phyloP scores from a whole-genome alignment of 2,113 vertebrate genomes.

The Pipa parva region DNA sequence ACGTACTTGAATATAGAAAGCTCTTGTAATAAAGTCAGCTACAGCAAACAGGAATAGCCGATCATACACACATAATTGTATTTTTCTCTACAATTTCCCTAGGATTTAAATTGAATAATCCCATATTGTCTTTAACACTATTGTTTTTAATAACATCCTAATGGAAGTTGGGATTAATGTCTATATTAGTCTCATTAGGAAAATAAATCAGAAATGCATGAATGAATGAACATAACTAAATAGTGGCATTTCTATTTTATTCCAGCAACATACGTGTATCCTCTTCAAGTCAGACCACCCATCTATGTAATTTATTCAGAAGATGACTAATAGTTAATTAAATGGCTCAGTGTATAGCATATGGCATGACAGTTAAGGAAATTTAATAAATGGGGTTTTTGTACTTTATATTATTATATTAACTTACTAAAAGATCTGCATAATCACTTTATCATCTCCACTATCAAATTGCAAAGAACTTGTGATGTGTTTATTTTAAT shows the following conservation, averaged over 20 bases:
- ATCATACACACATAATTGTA: neutral
- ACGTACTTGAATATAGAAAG: too few species aligned
- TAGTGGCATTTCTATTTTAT: constrained; percentile 15
- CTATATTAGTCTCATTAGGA: constrained; percentile 33
- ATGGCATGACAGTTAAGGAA: constrained; percentile 27
- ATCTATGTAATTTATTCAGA: constrained; percentile 40
- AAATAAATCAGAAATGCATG: constrained; percentile 36
- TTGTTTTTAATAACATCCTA: constrained; percentile 26
- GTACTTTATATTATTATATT: constrained; percentile 35
- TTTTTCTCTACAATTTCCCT: neutral
- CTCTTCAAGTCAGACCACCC: constrained; percentile 17
- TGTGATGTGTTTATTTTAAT: constrained; percentile 28
- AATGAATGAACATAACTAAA: constrained; percentile 29
- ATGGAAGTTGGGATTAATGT: constrained; percentile 32
- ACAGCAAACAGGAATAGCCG: neutral
- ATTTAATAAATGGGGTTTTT: constrained; percentile 32
- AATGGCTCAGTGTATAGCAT: constrained; percentile 39
- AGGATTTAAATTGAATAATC: neutral
- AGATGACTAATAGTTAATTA: constrained; percentile 42
- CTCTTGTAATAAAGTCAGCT: neutral
- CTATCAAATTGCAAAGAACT: constrained; percentile 1
- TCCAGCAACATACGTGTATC: constrained; percentile 19
- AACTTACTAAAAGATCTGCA: constrained; percentile 31
- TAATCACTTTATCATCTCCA: constrained; percentile 32
- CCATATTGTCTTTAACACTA: constrained; percentile 2